Conservation (phyloP, 2,888 invertebrate genomes). For the Gastracanthus pulcherrimus region DNA sequence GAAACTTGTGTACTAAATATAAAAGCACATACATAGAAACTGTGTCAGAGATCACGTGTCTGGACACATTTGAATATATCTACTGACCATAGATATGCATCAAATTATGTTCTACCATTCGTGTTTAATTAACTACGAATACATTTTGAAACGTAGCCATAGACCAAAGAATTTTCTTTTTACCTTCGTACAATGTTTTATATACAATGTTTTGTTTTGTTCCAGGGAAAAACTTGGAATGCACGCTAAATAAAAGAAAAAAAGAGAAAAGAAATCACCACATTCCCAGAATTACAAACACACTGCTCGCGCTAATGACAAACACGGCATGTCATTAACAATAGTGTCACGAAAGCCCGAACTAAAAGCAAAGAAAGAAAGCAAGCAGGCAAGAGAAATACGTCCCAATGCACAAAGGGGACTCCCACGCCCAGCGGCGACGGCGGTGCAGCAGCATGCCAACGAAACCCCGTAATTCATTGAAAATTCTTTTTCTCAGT, state of each 20-base stretch:
- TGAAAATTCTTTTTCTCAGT: conserved; percentile 41
- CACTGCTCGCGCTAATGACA: conserved; percentile 7
- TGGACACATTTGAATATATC: background rate
- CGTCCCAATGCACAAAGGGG: background rate
- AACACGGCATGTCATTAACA: conserved; percentile 35
- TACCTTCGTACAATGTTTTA: no score
- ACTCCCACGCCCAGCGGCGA: background rate
- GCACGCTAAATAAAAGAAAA: background rate
- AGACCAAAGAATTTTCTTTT: background rate
- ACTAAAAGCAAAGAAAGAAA: background rate
- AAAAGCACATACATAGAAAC: no score
- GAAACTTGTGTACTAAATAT: no score
- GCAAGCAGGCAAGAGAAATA: background rate
- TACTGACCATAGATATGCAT: background rate
- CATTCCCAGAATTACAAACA: background rate
- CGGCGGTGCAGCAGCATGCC: background rate
- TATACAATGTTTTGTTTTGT: no score
- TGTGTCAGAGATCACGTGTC: background rate
- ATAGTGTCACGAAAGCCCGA: conserved; percentile 34
- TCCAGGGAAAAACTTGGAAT: background rate
- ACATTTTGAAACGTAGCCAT: background rate
- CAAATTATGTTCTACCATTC: background rate
- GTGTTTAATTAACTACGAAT: background rate
- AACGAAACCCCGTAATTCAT: conserved; percentile 39
- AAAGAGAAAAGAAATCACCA: background rate